phyloP scores from a whole-genome alignment of 2,888 invertebrate species.

The Cylindroiulus punctatus region DNA sequence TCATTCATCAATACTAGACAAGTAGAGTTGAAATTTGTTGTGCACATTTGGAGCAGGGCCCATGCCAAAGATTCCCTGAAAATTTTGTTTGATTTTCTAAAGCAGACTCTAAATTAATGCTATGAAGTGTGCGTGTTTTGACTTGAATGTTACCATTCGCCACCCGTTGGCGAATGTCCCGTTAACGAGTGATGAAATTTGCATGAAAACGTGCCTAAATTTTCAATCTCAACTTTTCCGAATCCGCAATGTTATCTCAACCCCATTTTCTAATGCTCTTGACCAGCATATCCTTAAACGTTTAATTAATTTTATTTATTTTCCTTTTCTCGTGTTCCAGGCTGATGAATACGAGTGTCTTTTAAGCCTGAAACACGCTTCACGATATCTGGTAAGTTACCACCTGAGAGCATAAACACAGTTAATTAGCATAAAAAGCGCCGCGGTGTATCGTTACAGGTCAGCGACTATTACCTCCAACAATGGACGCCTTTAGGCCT shows the following conservation, averaged over 20 bases:
- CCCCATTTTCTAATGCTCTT: neutral
- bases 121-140: too few relatives aligned
- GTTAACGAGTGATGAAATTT: too few relatives aligned
- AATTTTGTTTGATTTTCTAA: too few relatives aligned
- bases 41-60: too few relatives aligned
- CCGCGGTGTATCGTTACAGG: constrained; percentile 5
- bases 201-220: too few relatives aligned
- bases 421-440: constrained; percentile 25
- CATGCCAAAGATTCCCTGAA: too few relatives aligned
- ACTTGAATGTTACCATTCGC: too few relatives aligned
- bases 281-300: neutral
- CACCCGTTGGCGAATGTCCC: too few relatives aligned
- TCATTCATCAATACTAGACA: too few relatives aligned
- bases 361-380: constrained; percentile 77
- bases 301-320: constrained; percentile 13
- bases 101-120: too few relatives aligned
- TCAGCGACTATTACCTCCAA: constrained; percentile 30
- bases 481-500: constrained; percentile 25
- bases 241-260: neutral
- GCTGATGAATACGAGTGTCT: constrained; percentile 89
- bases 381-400: constrained; percentile 63
- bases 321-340: constrained; percentile 59
- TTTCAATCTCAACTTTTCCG: too few relatives aligned
- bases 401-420: constrained; percentile 36
- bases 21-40: too few relatives aligned